Evolutionary conservation across 2,113 vertebrate genomes (phyloP).

Genomic region (Toxotes jaculatrix): DNA sequence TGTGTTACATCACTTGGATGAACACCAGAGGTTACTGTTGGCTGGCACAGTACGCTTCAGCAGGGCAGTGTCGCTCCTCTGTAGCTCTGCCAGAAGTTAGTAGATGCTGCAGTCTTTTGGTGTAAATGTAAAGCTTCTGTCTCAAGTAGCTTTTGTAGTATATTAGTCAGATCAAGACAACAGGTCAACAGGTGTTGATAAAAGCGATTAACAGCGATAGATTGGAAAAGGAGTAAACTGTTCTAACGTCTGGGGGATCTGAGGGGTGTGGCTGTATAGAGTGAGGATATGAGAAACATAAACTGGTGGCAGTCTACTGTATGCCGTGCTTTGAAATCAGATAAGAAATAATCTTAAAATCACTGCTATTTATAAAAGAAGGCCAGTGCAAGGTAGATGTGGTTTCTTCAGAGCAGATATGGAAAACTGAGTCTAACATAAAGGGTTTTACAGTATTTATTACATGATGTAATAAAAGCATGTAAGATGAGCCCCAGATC

Average conservation of each 20-base stretch:
- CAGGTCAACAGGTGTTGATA: background rate
- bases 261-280: background rate
- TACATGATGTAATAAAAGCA: too few species aligned
- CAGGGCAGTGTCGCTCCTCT: background rate
- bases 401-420: too few species aligned
- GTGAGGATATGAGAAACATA: too few species aligned
- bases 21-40: conserved; percentile 26
- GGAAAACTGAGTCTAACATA: too few species aligned
- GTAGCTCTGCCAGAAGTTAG: background rate
- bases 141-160: too few species aligned
- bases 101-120: background rate
- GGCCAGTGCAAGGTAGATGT: too few species aligned
- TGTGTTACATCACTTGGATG: conserved; percentile 51
- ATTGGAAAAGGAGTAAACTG: too few species aligned
- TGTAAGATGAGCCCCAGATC: background rate
- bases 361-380: too few species aligned
- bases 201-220: background rate
- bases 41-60: background rate
- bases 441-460: background rate
- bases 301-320: too few species aligned
- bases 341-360: too few species aligned
- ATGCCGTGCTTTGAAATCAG: too few species aligned
- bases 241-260: too few species aligned
- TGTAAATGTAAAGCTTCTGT: background rate
- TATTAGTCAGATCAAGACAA: background rate